phyloP scores from a whole-genome alignment of 53 echinoderm and acorn worm species.

The Temnopleurus reevesii region DNA sequence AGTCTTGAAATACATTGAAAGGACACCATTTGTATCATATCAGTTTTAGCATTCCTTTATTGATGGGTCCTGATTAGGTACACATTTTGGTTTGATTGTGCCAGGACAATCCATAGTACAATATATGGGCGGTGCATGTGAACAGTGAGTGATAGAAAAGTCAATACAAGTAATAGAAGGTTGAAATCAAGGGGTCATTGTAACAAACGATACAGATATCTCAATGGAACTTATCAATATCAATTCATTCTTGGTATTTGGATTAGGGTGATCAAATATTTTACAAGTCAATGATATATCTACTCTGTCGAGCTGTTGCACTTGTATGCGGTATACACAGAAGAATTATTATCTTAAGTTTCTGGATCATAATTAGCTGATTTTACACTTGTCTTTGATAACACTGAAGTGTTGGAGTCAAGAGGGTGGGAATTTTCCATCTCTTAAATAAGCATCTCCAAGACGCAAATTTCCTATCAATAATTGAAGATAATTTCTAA shows the following conservation, averaged over 20 bases:
- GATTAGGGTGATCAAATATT: constrained; percentile 31
- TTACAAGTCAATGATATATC: constrained; percentile 19
- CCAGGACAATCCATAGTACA: neutral
- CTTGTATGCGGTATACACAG: neutral
- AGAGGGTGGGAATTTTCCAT: too few species aligned
- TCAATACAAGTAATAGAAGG: neutral
- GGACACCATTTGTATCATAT: neutral
- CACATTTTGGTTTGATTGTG: neutral
- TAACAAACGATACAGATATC: constrained; percentile 7
- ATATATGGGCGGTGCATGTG: neutral
- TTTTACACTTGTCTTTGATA: neutral
- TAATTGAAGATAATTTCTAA: too few species aligned
- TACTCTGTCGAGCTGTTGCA: neutral
- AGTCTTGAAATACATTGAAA: neutral
- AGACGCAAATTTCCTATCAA: too few species aligned
- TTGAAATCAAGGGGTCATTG: neutral
- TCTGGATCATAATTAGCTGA: neutral
- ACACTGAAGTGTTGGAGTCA: too few species aligned
- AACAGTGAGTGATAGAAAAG: neutral
- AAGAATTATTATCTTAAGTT: too few species aligned
- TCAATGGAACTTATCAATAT: neutral
- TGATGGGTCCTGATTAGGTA: neutral
- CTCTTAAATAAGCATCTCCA: too few species aligned
- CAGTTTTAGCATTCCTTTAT: neutral
- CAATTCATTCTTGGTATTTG: constrained; percentile 13